Percentiles rank a stretch among this genome's conserved stretches.
These are phyloP conservation scores for Diprion similis DNA, from an alignment of 1,140 invertebrate genomes.

Conservation along the genomic window DNA sequence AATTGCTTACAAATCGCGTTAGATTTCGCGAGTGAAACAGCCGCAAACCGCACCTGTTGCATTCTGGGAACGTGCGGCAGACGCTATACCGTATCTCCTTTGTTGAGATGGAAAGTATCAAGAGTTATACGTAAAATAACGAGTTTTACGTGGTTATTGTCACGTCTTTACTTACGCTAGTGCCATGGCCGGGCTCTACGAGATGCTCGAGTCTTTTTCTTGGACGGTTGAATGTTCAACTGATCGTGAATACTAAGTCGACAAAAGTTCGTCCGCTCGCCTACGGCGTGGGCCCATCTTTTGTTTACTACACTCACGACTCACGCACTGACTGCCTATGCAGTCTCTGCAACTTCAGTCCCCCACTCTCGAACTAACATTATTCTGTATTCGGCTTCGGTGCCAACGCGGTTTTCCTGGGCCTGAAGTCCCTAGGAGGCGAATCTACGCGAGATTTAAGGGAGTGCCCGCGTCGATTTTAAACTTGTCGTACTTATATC, in stretches of 20 bases:
- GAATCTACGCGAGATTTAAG: too few species aligned
- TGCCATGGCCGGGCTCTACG: not conserved
- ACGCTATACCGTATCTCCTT: not conserved
- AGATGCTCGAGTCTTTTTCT: too few species aligned
- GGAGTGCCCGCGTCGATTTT: too few species aligned
- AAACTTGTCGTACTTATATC: too few species aligned
- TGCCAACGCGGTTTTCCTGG: not conserved
- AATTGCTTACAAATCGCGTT: too few species aligned
- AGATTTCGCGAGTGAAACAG: too few species aligned
- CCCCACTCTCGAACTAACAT: not conserved
- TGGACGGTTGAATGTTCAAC: too few species aligned
- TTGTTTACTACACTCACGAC: conserved; percentile 40
- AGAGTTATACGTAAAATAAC: not conserved
- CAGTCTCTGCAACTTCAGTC: not conserved
- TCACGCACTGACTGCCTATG: conserved; percentile 7
- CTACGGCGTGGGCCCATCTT: conserved; percentile 33
- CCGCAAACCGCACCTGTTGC: not conserved
- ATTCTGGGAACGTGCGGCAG: conserved; percentile 1
- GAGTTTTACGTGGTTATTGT: not conserved
- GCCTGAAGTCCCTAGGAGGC: not conserved
- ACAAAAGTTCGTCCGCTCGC: not conserved
- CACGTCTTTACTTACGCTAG: not conserved
- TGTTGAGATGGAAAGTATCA: not conserved
- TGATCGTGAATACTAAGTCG: too few species aligned
- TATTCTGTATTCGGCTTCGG: not conserved